Evolutionary conservation across 2,888 invertebrate species (phyloP).

Genomic region (Drosophila merina): DNA sequence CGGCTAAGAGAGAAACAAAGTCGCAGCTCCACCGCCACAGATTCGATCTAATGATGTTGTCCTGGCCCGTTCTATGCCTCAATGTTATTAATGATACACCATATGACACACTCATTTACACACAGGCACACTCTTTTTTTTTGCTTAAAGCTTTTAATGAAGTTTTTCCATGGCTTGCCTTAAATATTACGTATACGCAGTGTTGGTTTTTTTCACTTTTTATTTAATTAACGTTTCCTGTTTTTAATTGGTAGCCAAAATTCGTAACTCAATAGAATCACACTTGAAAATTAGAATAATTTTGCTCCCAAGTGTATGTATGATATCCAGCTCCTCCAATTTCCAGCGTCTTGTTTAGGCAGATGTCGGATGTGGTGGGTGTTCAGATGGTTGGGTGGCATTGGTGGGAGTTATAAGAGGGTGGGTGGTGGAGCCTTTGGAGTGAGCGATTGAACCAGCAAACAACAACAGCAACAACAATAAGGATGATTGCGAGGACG

Average conservation of each 20-base stretch:
- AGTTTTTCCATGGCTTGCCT: conserved; percentile 62
- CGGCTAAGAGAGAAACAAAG: conserved; percentile 23
- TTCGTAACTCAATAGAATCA: neutral
- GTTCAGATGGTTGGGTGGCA: neutral
- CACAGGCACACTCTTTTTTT: conserved; percentile 7
- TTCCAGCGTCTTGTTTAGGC: conserved; percentile 38
- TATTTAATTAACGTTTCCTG: conserved; percentile 17
- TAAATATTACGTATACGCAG: conserved; percentile 75
- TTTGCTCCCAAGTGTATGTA: neutral
- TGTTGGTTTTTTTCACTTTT: conserved; percentile 59
- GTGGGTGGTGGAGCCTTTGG: conserved; percentile 11
- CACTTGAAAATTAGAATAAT: neutral
- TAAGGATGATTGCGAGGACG: conserved; percentile 48
- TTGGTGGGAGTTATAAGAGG: no score
- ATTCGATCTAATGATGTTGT: conserved; percentile 61
- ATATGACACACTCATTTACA: conserved; percentile 47
- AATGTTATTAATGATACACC: conserved; percentile 77
- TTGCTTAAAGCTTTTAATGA: neutral
- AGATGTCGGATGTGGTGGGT: conserved; percentile 49
- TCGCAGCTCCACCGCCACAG: conserved; percentile 15
- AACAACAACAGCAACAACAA: conserved; percentile 51
- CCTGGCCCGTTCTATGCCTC: conserved; percentile 53
- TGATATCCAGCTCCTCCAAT: neutral
- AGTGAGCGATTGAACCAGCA: conserved; percentile 77
- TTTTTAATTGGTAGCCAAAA: no score